Evolutionary conservation across 1,140 invertebrate genomes (phyloP).

Genomic region (Acromyrmex echinatior): DNA sequence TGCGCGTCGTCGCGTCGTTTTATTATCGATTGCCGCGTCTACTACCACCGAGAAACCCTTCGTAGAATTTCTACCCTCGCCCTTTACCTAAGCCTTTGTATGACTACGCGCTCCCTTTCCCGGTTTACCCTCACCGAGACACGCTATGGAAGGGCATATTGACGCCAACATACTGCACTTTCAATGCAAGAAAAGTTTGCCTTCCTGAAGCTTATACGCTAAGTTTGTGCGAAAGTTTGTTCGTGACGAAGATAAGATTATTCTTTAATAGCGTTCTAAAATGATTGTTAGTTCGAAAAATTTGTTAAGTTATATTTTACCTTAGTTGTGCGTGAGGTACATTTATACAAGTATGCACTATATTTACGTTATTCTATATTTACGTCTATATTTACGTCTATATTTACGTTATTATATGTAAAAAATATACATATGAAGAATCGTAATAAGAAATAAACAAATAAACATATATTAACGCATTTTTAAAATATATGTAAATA

Average conservation of each 20-base stretch:
- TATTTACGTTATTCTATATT: not conserved
- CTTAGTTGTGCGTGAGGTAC: not conserved
- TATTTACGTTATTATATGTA: not conserved
- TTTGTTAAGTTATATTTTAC: not conserved
- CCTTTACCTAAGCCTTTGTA: constrained; percentile 70
- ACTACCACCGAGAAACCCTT: constrained; percentile 67
- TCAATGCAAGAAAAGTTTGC: constrained; percentile 40
- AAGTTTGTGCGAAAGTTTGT: constrained; percentile 31
- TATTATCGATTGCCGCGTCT: constrained; percentile 83
- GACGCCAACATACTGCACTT: constrained; percentile 34
- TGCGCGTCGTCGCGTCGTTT: constrained; percentile 81
- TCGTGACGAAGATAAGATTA: constrained; percentile 24
- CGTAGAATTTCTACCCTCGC: constrained; percentile 61
- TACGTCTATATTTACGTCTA: not conserved
- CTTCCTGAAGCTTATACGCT: not conserved
- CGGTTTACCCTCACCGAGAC: constrained; percentile 46
- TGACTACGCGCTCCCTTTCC: constrained; percentile 65
- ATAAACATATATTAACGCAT: not conserved
- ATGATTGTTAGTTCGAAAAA: not conserved
- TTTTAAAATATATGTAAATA: not conserved
- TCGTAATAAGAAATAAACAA: not conserved
- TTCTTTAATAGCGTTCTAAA: not conserved
- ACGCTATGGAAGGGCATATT: constrained; percentile 27
- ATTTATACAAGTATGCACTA: not conserved
- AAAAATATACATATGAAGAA: not conserved